Conservation (phyloP, 2,888 invertebrate genomes). For the Lepas anatifera region DNA sequence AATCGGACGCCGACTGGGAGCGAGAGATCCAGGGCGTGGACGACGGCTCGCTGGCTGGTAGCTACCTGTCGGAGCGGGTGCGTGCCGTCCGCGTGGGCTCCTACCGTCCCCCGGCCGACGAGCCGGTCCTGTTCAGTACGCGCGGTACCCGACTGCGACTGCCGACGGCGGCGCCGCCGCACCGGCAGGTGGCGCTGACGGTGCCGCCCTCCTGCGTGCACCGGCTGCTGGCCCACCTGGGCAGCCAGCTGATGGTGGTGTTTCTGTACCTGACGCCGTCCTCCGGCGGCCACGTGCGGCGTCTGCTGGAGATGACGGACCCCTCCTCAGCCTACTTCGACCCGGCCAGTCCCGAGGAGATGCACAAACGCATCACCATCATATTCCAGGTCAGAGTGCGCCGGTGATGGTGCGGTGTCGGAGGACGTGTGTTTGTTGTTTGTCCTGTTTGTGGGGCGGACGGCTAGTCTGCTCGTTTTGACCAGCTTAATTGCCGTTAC, state of each 20-base stretch:
- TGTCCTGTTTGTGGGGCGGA: too few species aligned
- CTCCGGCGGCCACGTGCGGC: constrained; percentile 50
- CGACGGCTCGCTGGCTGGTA: constrained; percentile 17
- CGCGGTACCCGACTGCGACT: constrained; percentile 37
- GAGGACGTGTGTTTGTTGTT: too few species aligned
- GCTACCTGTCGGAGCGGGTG: constrained; percentile 41
- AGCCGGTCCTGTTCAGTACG: constrained; percentile 42
- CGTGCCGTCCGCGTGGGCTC: constrained; percentile 73
- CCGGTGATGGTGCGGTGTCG: too few species aligned
- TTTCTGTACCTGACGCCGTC: constrained; percentile 61
- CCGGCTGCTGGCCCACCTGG: constrained; percentile 63
- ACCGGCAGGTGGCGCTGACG: constrained; percentile 39
- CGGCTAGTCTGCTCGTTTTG: too few species aligned
- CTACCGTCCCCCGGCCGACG: constrained; percentile 56
- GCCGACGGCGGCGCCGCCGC: constrained; percentile 40
- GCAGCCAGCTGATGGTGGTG: constrained; percentile 59
- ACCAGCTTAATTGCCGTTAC: too few species aligned
- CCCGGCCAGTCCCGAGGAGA: constrained; percentile 45
- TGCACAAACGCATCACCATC: constrained; percentile 60
- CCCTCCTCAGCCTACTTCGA: constrained; percentile 39
- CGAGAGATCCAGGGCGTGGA: background rate
- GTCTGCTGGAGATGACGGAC: constrained; percentile 30
- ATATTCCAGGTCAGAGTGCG: constrained; percentile 31
- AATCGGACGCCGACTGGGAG: background rate
- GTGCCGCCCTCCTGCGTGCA: constrained; percentile 57